Base-by-base conservation (phyloP, 1,140 invertebrate species). In the Neuroterus valhalla region DNA sequence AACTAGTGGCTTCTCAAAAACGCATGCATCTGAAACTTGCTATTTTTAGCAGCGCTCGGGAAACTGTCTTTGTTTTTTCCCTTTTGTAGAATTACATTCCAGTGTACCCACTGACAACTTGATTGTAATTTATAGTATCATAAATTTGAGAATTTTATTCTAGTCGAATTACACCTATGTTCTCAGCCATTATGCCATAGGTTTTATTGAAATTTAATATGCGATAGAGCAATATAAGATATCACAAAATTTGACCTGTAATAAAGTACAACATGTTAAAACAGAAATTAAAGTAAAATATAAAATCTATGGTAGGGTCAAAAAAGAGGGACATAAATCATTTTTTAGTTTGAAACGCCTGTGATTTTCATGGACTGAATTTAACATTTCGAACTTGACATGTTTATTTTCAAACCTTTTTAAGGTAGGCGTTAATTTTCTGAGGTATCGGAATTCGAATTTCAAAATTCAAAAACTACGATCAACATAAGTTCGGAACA, bases 131-230 rank as follows among this genome's bases (percentile, higher is more conserved):
- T 62, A 62, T 62, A 15, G 5, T 15, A 14, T 26, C n/a, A 62
- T 62, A 62, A 62, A 62, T 62, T 26, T 15, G 14, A 31, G 52
- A 62, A 31, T 62, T 62, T 62, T n/a, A 62, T 62, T 62, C 26
- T 62, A 62, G 23, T 15, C 52, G 10, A 62, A 62, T 62, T 62
- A 62, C 11, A 62, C 14, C 3, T 23, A 31, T 62, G 21, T 23
- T 62, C 11, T 31, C 2, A 38, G 31, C 3, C 21, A 2, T 62
- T 26, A 26, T 26, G 4, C 52, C 21, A 31, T 15, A 26, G 15
- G 12, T 62, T 62, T 62, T 31, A 62, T 62, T 62, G 23, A 31
- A 62, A 62, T 62, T 62, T 62, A 62, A 62, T 62, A 26, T 62
- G 12, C 21, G 21, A 62, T 26, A 15, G 21, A 62, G 21, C 23